Evolutionary conservation across 2,888 invertebrate species (phyloP), one percentile per base, ranked within the genome.

Genomic region (Drosophila sordidula): DNA sequence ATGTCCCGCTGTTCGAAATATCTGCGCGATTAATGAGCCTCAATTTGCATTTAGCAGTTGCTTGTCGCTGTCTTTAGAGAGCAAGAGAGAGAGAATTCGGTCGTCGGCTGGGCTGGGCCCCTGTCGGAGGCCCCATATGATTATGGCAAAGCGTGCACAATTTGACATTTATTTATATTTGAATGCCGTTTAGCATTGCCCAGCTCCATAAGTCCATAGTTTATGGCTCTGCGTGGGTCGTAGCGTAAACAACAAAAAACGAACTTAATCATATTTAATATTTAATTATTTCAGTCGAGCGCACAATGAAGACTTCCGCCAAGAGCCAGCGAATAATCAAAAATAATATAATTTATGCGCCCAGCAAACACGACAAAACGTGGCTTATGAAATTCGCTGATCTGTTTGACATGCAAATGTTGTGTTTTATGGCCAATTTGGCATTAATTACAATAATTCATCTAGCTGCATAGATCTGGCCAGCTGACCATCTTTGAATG

Each of bases 361-460:
- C 39, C 52, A 56, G 39, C 41, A 51, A 56, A 69, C 36, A 54
- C 58, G 55, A 77, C 69, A 65, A 70, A 76, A 66, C 71, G 57
- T 66, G 58, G 70, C 69, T 77, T 74, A 69, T 66, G 74, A 84
- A 74, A 74, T 75, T 57, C 42, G 64, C 68, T 69, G 61, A 39
- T 64, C 70, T 84, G 71, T 70, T 88, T 80, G 87, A 81, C 78
- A 86, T 86, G 88, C 86, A 86, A 86, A 86, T 86, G 87, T 86
- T 79, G 88, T 81, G 88, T 86, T 88, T 86, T 88, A 86, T 83
- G 70, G 75, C 78, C 84, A 86, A 86, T 86, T 86, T 86, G 72
- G 73, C 87, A 81, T 86, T 88, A 81, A 86, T 86, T 88, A 86
- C 72, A 82, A 88, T 83, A 81, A 70, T 70, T 83, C 73, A 78